phyloP scores from a whole-genome alignment of 2,888 invertebrate genomes.

The Limnephilus marmoratus region DNA sequence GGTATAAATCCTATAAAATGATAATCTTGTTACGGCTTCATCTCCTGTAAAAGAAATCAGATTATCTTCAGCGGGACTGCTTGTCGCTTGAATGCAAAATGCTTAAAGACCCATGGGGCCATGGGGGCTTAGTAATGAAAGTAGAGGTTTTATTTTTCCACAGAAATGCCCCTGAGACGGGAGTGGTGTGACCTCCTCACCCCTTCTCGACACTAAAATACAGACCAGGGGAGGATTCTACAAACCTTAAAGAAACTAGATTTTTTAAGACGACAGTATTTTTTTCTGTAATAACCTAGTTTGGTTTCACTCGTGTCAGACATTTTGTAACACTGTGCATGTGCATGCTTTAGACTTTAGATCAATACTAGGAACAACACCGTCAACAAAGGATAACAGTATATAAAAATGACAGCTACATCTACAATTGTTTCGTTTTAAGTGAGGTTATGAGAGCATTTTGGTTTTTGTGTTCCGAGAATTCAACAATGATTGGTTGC shows the following conservation, averaged over 20 bases:
- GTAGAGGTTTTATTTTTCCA: constrained; percentile 39
- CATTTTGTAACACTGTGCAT: too few species aligned
- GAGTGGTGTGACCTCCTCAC: neutral
- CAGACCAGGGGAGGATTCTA: constrained; percentile 18
- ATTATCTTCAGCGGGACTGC: constrained; percentile 31
- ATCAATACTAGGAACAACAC: too few species aligned
- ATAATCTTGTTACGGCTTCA: constrained; percentile 17
- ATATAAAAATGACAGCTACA: too few species aligned
- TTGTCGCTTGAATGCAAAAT: constrained; percentile 44
- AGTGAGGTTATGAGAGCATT: too few species aligned
- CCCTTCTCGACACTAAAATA: neutral
- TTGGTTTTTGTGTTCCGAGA: too few species aligned
- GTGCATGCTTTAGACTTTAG: too few species aligned
- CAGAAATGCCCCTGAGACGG: constrained; percentile 30
- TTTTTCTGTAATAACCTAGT: too few species aligned
- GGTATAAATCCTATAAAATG: constrained; percentile 13
- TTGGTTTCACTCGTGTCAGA: too few species aligned
- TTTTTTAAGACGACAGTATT: neutral
- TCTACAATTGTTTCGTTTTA: too few species aligned
- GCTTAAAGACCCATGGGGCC: constrained; percentile 36
- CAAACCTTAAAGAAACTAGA: neutral
- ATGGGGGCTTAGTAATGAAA: constrained; percentile 43
- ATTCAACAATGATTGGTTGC: too few species aligned
- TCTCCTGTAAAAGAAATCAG: constrained; percentile 31
- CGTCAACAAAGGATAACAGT: too few species aligned